A percentile compares a stretch with the other conserved stretches of the same genome.
phyloP scores from a whole-genome alignment of 2,797 vertebrate species.

The Xiphorhynchus erythropygius region DNA sequence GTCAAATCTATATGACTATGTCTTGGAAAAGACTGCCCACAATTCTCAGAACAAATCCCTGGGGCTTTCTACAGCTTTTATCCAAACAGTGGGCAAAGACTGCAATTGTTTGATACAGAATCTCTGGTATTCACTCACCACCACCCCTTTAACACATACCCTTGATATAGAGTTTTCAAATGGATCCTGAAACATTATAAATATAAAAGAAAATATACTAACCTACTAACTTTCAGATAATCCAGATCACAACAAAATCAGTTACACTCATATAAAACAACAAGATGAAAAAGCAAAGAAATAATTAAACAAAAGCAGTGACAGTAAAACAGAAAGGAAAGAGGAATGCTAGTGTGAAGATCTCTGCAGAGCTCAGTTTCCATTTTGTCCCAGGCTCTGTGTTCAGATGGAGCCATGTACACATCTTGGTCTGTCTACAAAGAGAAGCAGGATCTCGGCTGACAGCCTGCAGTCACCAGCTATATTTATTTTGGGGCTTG shows the following conservation, averaged over 20 bases:
- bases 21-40: not conserved
- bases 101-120: not conserved
- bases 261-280: not conserved
- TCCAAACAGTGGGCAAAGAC: not conserved
- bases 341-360: not conserved
- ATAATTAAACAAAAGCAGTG: not conserved
- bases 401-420: not conserved
- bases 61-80: not conserved
- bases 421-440: not conserved
- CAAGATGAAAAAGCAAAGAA: not conserved
- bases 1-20: not conserved
- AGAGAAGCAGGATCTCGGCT: not conserved
- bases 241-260: not conserved
- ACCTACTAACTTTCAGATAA: not conserved
- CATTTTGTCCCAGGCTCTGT: not conserved
- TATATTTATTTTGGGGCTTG: not conserved
- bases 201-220: not conserved
- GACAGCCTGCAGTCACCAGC: not conserved
- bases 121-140: not conserved
- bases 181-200: not conserved
- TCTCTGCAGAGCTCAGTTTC: not conserved
- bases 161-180: not conserved
- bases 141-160: not conserved
- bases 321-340: not conserved
- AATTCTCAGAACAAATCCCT: not conserved